Percentiles rank a stretch among this genome's conserved stretches.
These are phyloP conservation scores for Luffia ferchaultella DNA, from an alignment of 2,888 invertebrate genomes.

Conservation along the genomic window DNA sequence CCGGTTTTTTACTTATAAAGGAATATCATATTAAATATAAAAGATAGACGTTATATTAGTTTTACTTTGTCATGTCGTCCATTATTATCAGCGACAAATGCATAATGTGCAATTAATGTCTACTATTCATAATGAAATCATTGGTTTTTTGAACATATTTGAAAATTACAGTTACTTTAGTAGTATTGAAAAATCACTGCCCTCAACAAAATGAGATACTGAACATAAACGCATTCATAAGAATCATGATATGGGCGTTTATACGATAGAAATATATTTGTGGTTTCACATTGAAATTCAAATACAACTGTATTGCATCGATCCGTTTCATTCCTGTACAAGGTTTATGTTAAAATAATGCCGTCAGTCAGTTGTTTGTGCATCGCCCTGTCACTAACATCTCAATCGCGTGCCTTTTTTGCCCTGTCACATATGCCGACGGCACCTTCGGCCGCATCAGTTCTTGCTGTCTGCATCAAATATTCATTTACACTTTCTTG, in stretches of 20 bases:
- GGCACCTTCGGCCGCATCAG: constrained; percentile 1
- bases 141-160: no score
- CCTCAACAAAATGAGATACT: no score
- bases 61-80: no score
- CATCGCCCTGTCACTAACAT: constrained; percentile 61
- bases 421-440: constrained; percentile 31
- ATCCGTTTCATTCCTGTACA: constrained; percentile 53
- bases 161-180: no score
- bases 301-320: constrained; percentile 50
- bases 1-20: no score
- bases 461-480: constrained; percentile 25
- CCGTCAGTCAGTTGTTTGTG: constrained; percentile 58
- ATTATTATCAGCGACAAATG: no score
- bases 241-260: constrained; percentile 39
- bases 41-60: no score
- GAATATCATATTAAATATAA: no score
- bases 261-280: constrained; percentile 46
- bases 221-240: constrained; percentile 31
- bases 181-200: no score
- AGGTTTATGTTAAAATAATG: constrained; percentile 63
- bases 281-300: constrained; percentile 56
- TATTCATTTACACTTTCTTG: constrained; percentile 57
- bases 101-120: no score
- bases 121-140: no score
- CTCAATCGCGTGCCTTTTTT: constrained; percentile 59